Evolutionary conservation across 2,113 vertebrate genomes (phyloP), one percentile per base, ranked within the genome.

Genomic region (Oriolus oriolus): DNA sequence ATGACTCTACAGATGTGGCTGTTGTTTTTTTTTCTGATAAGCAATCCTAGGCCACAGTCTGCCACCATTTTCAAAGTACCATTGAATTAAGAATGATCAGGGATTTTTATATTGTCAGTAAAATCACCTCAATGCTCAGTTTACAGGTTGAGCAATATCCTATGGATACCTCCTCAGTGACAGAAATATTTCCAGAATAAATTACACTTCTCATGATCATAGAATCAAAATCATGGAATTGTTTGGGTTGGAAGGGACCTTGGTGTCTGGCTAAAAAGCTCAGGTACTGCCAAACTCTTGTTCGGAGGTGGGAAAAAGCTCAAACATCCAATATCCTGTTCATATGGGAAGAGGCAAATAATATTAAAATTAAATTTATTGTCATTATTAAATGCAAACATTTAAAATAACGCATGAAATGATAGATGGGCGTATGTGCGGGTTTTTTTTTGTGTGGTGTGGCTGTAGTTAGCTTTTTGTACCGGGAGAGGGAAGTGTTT

Each of bases 401-500:
- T 65, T 89, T 39, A 8, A 74, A 90, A 57, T 22, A 66, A 20
- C 2, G 0, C 22, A 4, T 11, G 41, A 37, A 52, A 82, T 6
- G n/a, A 14, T 13, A 41, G 17, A 13, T 5, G 14, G 44, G 22
- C 60, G 7, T 2, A 6, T 7, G 39, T 27, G 21, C n/a, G 13
- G 17, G 2, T 31, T 44, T 42, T 8, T 57, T 26, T 5, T 10
- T 12, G 33, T 24, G 24, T 37, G 44, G 9, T 63, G 49, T 59
- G 61, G 16, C 57, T 96, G 94, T 82, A 93, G 70, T 82, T 84
- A 18, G 7, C 57, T 57, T 50, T 68, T 70, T 57, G 28, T 74
- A 80, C 97, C 97, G 61, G 91, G 69, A 97, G 98, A 93, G 97
- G 97, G 82, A 93, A 97, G 96, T 45, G 82, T 97, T 92, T 66